Conservation (phyloP, 2,888 invertebrate species). For the Escarpia spicata region DNA sequence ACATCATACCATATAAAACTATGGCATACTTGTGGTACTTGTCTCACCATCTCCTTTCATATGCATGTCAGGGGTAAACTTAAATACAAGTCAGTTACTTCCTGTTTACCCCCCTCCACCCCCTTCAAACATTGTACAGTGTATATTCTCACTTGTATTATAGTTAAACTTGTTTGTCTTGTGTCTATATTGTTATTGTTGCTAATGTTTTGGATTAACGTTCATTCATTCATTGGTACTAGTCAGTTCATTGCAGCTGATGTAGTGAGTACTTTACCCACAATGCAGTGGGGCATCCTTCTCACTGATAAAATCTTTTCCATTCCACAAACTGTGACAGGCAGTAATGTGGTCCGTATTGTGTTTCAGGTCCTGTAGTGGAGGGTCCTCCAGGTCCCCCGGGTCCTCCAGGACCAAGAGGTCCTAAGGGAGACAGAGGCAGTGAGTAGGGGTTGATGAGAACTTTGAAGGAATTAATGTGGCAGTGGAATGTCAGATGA, state of each 20-base stretch:
- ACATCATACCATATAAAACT: no score
- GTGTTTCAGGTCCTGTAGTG: constrained; percentile 21
- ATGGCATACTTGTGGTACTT: no score
- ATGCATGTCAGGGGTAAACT: no score
- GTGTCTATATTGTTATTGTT: no score
- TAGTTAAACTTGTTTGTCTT: no score
- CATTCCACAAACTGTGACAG: background rate
- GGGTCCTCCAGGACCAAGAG: constrained; percentile 40
- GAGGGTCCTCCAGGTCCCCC: constrained; percentile 36
- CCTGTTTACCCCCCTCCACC: no score
- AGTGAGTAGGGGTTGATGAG: background rate
- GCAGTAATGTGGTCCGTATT: background rate
- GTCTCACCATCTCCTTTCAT: no score
- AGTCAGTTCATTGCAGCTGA: background rate
- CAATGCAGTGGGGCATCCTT: background rate
- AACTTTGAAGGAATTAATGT: background rate
- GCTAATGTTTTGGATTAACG: no score
- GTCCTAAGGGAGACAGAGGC: constrained; percentile 52
- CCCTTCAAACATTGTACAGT: no score
- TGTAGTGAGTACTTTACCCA: background rate
- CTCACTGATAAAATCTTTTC: background rate
- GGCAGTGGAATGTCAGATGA: background rate
- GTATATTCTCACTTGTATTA: no score
- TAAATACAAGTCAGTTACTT: no score
- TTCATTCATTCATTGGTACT: background rate